phyloP scores from a whole-genome alignment of 2,888 invertebrate species.

The Poecilus cupreus region DNA sequence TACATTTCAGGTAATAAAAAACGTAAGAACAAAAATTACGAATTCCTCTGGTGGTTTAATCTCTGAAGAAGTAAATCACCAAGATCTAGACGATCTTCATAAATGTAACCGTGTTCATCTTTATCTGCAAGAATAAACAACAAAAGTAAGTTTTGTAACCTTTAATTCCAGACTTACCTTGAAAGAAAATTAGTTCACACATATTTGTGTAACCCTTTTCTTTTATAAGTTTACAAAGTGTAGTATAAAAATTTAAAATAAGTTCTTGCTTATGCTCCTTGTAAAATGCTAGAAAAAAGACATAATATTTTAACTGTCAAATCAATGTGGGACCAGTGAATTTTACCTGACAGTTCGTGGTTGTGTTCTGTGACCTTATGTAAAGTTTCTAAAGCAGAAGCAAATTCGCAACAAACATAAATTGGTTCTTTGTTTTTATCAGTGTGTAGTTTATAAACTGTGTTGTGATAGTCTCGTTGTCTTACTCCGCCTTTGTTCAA shows the following conservation, averaged over 20 bases:
- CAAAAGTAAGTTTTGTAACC: background rate
- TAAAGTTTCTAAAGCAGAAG: slow-evolving; percentile 79
- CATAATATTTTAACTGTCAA: background rate
- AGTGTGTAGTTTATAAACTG: slow-evolving; percentile 74
- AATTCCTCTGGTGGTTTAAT: background rate
- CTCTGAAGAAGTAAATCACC: slow-evolving; percentile 21
- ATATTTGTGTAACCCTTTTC: slow-evolving; percentile 73
- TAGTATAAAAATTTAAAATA: slow-evolving; percentile 75
- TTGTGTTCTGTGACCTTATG: slow-evolving; percentile 69
- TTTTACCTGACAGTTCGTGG: slow-evolving; percentile 60
- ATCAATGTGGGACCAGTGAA: too few species aligned
- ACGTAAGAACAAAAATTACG: background rate
- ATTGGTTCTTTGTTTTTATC: slow-evolving; percentile 24
- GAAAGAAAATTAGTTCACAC: slow-evolving; percentile 77
- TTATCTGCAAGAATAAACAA: background rate
- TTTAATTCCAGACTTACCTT: slow-evolving; percentile 71
- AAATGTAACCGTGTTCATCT: slow-evolving; percentile 1
- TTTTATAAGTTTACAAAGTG: slow-evolving; percentile 73
- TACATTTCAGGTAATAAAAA: background rate
- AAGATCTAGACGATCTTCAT: slow-evolving; percentile 19
- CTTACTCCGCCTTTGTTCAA: slow-evolving; percentile 77
- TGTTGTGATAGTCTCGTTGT: slow-evolving; percentile 76
- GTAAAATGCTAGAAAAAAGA: background rate
- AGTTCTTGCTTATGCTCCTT: slow-evolving; percentile 63
- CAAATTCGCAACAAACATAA: slow-evolving; percentile 78